phyloP scores from a whole-genome alignment of 2,113 vertebrate species.

The Pardalotus punctatus region DNA sequence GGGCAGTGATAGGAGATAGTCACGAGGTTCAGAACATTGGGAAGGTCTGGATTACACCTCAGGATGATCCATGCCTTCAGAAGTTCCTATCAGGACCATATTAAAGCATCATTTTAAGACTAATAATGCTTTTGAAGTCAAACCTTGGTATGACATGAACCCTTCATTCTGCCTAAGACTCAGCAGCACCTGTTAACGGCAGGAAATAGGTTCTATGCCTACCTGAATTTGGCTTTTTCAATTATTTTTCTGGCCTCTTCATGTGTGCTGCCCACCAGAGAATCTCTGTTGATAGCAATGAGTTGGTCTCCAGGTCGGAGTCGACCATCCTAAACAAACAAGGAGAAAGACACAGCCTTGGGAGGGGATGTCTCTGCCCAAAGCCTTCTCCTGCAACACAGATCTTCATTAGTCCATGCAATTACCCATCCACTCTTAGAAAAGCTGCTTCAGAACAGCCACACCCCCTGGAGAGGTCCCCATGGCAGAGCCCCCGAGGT shows the following conservation, averaged over 20 bases:
- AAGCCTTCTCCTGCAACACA: background rate
- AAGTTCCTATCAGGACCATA: background rate
- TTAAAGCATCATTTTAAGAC: background rate
- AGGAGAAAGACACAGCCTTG: background rate
- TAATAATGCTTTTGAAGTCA: background rate
- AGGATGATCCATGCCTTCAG: background rate
- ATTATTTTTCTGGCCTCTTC: constrained; percentile 87
- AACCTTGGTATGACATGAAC: background rate
- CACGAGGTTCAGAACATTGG: background rate
- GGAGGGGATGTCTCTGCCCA: background rate
- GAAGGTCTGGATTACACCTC: background rate
- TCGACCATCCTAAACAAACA: constrained; percentile 80
- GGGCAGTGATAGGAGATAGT: background rate
- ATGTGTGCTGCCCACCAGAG: constrained; percentile 84
- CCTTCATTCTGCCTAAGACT: background rate
- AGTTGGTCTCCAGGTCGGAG: constrained; percentile 88
- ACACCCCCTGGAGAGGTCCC: background rate
- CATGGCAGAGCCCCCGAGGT: background rate
- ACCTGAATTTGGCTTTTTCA: constrained; percentile 85
- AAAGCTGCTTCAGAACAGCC: background rate
- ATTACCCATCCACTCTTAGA: background rate
- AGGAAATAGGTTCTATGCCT: background rate
- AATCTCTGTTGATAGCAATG: constrained; percentile 88
- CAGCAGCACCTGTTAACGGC: background rate
- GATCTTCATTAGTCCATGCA: background rate